Evolutionary conservation across 2,888 invertebrate species (phyloP), one percentile per base, ranked within the genome.

Genomic region (Xanthorhoe designata): DNA sequence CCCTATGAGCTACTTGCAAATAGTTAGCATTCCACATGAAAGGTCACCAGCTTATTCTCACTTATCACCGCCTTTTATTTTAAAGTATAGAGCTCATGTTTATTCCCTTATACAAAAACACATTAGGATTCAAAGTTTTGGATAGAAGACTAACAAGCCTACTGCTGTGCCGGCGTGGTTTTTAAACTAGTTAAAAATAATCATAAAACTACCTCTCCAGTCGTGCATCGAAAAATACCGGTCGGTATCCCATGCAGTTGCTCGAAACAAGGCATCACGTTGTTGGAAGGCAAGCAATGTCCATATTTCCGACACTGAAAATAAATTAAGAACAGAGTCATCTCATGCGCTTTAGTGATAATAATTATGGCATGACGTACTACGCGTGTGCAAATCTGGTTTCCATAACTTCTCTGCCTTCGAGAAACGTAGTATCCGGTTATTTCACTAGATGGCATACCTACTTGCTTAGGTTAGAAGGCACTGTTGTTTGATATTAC

Each of bases 171-270:
- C 24, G 8, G 8, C 13, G 2, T 10, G 0, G 38, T 3, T 42
- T 13, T 42, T 13, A 13, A 42, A 4, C 2, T 24, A 24, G 24
- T 24, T 24, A 4, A 42, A 42, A 42, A 13, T 42, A 42, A 42
- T 42, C 17, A 47, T 18, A 61, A 52, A 49, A 70, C 60, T 73
- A 89, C 90, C 84, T 91, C 91, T 64, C 85, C 84, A 13, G 49
- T 54, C 1, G 88, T 87, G 45, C 77, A 75, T 61, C 91, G 80
- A 63, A 91, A 91, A 9, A 91, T 71, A 1, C 88, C 90, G n/a
- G 78, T 76, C 0, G 90, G 89, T 51, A 89, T 78, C 9, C 75
- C 55, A 0, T 68, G 64, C 24, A 90, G 45, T 4, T 73, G 53
- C 3, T 82, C 79, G 76, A 91, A 91, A 15, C 50, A 54, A 8